Conservation (phyloP, 2,888 invertebrate genomes). For the Cephalotes varians region DNA sequence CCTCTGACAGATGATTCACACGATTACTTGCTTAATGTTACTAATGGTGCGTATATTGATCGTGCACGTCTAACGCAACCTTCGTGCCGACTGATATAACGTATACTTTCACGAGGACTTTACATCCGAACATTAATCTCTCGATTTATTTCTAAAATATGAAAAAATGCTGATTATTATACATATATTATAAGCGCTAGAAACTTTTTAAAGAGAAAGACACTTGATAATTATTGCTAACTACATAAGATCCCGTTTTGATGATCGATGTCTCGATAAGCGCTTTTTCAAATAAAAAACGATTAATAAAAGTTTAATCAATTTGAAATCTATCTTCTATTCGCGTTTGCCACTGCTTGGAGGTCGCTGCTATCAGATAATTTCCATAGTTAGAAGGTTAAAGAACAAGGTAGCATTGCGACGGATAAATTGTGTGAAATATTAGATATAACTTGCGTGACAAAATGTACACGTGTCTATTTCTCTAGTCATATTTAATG, state of each 20-base stretch:
- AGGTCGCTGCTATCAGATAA: constrained; percentile 22
- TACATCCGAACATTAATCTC: constrained; percentile 41
- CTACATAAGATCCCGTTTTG: background rate
- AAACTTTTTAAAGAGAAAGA: background rate
- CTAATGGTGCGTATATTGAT: constrained; percentile 54
- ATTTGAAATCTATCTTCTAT: background rate
- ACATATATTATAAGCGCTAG: background rate
- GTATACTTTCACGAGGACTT: constrained; percentile 17
- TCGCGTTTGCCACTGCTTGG: background rate
- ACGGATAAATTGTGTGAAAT: constrained; percentile 24
- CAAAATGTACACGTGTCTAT: constrained; percentile 17
- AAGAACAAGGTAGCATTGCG: constrained; percentile 21
- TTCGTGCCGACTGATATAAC: constrained; percentile 37
- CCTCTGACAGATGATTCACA: constrained; percentile 48
- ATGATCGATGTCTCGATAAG: background rate
- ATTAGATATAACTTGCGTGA: constrained; percentile 30
- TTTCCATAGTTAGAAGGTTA: constrained; percentile 14
- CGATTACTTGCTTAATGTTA: constrained; percentile 47
- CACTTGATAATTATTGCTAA: background rate
- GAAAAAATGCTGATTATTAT: background rate
- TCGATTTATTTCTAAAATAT: constrained; percentile 19
- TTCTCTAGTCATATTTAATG: constrained; percentile 28
- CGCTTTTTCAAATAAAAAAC: background rate
- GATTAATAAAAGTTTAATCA: constrained; percentile 6
- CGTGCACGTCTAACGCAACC: constrained; percentile 32